Evolutionary conservation across 2,797 vertebrate genomes (phyloP).

Genomic region (Ctenopoma kingsleyae): DNA sequence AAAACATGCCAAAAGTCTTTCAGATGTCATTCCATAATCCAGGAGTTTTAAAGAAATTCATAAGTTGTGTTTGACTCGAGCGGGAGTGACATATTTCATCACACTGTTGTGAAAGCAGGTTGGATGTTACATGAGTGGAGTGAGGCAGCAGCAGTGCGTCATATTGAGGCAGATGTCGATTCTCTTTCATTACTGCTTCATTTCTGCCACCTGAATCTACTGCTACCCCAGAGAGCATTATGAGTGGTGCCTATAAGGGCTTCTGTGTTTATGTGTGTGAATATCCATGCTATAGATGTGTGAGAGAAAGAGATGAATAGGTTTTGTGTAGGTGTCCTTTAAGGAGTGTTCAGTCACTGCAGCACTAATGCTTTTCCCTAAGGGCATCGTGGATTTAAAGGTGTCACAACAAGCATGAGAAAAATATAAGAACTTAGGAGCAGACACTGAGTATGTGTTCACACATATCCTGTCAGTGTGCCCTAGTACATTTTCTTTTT

Average conservation of each 20-base stretch:
- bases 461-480: background rate
- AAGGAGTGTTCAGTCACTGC: slow-evolving; percentile 64
- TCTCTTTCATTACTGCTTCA: slow-evolving; percentile 69
- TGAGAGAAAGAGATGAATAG: slow-evolving; percentile 44
- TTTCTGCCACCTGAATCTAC: slow-evolving; percentile 67
- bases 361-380: slow-evolving; percentile 63
- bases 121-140: slow-evolving; percentile 36
- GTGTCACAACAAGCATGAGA: slow-evolving; percentile 38
- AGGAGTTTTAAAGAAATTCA: background rate
- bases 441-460: background rate
- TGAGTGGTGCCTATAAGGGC: slow-evolving; percentile 56
- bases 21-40: background rate
- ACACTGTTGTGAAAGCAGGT: slow-evolving; percentile 40
- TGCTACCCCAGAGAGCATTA: slow-evolving; percentile 53
- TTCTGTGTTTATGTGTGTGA: slow-evolving; percentile 20
- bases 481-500: background rate
- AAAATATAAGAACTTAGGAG: slow-evolving; percentile 31
- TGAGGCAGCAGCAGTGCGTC: slow-evolving; percentile 50
- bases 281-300: slow-evolving; percentile 25
- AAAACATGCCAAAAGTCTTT: background rate
- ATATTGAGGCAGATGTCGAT: slow-evolving; percentile 56
- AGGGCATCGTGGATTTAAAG: slow-evolving; percentile 61
- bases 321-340: slow-evolving; percentile 53
- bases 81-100: slow-evolving; percentile 53
- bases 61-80: slow-evolving; percentile 25